Conservation (phyloP, 2,113 vertebrate species). For the Laticauda colubrina region DNA sequence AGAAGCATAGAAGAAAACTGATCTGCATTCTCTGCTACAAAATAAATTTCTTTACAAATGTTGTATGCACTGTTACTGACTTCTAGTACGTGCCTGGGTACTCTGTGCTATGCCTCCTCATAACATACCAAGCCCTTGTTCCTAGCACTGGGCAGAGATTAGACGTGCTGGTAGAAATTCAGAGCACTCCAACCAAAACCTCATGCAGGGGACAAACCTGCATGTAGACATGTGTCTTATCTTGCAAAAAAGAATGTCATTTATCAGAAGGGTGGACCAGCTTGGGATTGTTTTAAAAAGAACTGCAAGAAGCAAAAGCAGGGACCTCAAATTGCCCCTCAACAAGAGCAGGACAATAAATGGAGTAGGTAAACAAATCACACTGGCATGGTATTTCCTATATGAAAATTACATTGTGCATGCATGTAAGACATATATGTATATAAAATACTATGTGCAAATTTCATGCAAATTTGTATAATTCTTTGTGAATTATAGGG, state of each 20-base stretch:
- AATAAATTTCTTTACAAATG: conserved; percentile 9
- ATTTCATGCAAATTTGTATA: not conserved
- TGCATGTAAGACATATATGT: not conserved
- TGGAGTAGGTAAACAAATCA: not conserved
- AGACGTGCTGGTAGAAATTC: not conserved
- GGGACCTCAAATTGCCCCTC: not conserved
- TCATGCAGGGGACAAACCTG: not conserved
- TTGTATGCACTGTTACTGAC: not conserved
- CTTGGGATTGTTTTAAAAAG: too few relatives aligned
- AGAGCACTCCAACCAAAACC: not conserved
- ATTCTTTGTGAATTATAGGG: not conserved
- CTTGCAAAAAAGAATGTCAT: not conserved
- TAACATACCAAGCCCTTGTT: not conserved
- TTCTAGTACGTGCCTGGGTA: not conserved
- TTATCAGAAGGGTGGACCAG: not conserved
- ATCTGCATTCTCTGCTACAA: not conserved
- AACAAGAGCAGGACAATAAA: not conserved
- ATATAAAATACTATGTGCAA: not conserved
- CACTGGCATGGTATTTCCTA: not conserved
- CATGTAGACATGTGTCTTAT: not conserved
- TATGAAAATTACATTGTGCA: not conserved
- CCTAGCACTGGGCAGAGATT: not conserved
- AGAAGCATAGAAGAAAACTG: not conserved
- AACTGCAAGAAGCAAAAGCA: not conserved
- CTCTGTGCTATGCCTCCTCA: not conserved